Evolutionary conservation across 2,888 invertebrate species (phyloP), one percentile per base, ranked within the genome.

Genomic region (Auanema freiburgensis): DNA sequence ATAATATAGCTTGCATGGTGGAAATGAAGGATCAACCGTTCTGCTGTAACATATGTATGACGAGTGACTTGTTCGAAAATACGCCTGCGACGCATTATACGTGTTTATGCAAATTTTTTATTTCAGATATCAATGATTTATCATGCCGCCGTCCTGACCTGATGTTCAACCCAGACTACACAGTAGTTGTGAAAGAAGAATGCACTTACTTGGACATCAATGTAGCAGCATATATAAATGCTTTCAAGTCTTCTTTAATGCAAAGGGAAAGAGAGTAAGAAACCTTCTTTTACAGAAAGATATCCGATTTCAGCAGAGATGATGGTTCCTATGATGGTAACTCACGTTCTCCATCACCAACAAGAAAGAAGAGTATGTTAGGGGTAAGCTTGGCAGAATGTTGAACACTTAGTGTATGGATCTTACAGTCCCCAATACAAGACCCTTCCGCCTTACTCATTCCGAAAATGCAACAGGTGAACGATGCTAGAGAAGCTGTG

Each of bases 201-300:
- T 77, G 76, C 58, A 77, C 77, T 1, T 77, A 76, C 60, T 57
- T 77, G 54, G 77, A 76, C 54, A 63, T 77, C 23, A 70, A 71
- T 0, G 72, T 76, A 11, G 62, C 71, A 6, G 70, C 71, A 1
- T 77, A 66, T 53, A 72, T 77, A 52, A 77, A 77, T 56, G 77
- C 76, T 11, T 76, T 73, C 63, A 71, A 74, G 18, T 69, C 76
- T 6, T 66, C 74, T 4, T 49, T 77, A 51, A 77, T 77, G 76
- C 72, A 72, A 52, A 58, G 72, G 50, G 77, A 77, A 43, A 66
- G 50, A 49, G 71, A 56, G 59, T 57, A 25, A 14, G 63, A n/a
- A n/a, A 55, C 67, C 64, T 16, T 50, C 59, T 5, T 24, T 10
- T 52, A 4, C 5, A 18, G 8, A 5, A n/a, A n/a, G 24, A 52